Percentiles rank a stretch among this genome's conserved stretches.
These are phyloP conservation scores for Platyrinchus mystaceus DNA, from an alignment of 2,797 vertebrate species.

Conservation along the genomic window DNA sequence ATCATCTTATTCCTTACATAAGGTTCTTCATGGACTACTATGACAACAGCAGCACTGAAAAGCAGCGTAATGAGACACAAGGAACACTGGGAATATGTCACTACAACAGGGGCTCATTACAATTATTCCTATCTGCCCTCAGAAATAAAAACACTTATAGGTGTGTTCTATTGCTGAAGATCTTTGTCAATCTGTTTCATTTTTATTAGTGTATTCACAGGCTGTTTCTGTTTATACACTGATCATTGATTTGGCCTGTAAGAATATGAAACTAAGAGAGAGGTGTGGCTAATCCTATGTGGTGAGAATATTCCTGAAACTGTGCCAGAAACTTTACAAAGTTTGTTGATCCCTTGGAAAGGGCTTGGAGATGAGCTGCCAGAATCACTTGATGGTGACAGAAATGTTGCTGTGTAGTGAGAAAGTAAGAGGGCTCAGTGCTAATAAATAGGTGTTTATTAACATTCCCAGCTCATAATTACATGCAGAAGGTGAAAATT, in stretches of 20 bases:
- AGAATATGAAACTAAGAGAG: not conserved
- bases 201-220: not conserved
- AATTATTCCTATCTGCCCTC: not conserved
- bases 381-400: not conserved
- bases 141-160: not conserved
- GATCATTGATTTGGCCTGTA: not conserved
- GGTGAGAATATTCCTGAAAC: not conserved
- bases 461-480: not conserved
- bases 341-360: not conserved
- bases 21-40: slow-evolving; percentile 49
- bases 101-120: not conserved
- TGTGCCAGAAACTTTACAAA: not conserved
- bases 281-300: not conserved
- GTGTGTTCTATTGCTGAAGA: not conserved
- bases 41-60: slow-evolving; percentile 49
- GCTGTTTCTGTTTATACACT: not conserved
- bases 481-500: not conserved
- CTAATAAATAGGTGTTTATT: not conserved
- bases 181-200: not conserved
- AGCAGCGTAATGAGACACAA: not conserved
- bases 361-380: not conserved
- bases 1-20: slow-evolving; percentile 33
- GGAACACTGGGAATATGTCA: not conserved
- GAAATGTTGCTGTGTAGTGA: not conserved
- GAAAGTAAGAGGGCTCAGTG: not conserved